Percentiles rank a stretch among this genome's conserved stretches.
Evolutionary conservation across 1,140 invertebrate genomes (phyloP).

Genomic region (Vollenhovia emeryi): DNA sequence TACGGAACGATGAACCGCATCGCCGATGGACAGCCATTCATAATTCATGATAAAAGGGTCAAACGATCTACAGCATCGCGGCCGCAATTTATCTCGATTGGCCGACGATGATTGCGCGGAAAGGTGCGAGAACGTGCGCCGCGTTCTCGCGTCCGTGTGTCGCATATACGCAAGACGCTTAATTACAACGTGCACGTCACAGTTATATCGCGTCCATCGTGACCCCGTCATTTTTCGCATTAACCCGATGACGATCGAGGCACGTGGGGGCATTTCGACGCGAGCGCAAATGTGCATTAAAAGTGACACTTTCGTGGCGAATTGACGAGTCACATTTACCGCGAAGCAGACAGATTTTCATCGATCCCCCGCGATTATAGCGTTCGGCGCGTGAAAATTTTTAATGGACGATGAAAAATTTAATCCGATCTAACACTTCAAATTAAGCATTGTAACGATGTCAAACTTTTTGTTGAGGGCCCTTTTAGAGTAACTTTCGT

Average conservation of each 20-base stretch:
- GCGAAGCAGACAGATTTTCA: background rate
- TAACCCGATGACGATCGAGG: background rate
- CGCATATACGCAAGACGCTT: background rate
- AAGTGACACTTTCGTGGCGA: background rate
- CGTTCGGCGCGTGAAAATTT: background rate
- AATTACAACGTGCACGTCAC: background rate
- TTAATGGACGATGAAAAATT: background rate
- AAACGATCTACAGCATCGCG: slow-evolving; percentile 1
- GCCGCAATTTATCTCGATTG: slow-evolving; percentile 46
- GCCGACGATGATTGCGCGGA: slow-evolving; percentile 11
- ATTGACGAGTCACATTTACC: background rate
- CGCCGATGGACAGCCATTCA: slow-evolving; percentile 45
- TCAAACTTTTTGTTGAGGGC: background rate
- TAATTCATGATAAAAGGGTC: slow-evolving; percentile 54
- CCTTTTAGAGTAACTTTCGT: background rate
- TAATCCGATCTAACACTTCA: background rate
- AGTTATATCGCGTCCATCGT: background rate
- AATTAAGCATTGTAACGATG: background rate
- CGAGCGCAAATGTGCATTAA: background rate
- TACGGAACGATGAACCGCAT: slow-evolving; percentile 29
- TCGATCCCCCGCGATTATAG: background rate
- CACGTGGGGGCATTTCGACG: background rate
- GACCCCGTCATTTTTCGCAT: background rate
- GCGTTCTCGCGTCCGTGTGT: background rate
- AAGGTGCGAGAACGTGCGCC: background rate